Evolutionary conservation across 2,113 vertebrate species (phyloP).

Genomic region (Rhinopomastus cyanomelas): DNA sequence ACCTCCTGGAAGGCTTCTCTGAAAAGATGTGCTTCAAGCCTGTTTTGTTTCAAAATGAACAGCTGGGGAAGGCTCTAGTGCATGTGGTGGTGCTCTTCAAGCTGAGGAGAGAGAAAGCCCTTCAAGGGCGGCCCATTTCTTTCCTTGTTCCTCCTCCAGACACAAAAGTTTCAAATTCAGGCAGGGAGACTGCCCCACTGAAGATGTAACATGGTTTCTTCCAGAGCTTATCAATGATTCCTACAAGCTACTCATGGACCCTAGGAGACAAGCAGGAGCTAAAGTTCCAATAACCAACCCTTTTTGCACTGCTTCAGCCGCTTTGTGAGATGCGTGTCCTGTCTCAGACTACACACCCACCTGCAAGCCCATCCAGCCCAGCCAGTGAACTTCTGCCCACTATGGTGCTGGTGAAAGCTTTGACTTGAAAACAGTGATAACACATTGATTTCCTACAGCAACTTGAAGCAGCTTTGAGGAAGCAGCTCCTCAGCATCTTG

Average conservation of each 20-base stretch:
- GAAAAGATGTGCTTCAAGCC: background rate
- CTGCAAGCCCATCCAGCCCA: background rate
- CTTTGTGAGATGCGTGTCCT: background rate
- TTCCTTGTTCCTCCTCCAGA: background rate
- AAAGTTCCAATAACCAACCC: background rate
- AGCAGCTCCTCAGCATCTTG: background rate
- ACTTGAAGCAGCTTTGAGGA: background rate
- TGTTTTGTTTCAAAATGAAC: conserved; percentile 7
- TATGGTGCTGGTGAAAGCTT: background rate
- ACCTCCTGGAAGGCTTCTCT: background rate
- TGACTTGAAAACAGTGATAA: background rate
- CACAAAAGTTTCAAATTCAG: background rate
- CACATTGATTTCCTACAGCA: background rate
- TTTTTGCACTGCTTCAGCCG: background rate
- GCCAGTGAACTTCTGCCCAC: background rate
- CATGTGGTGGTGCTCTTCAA: background rate
- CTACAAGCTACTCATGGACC: background rate
- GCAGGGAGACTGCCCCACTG: background rate
- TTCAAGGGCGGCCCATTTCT: background rate
- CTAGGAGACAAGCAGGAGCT: background rate
- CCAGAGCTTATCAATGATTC: background rate
- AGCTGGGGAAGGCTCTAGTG: background rate
- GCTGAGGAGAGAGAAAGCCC: background rate
- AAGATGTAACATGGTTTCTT: background rate
- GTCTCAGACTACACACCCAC: background rate